Base-by-base conservation (phyloP, 1,140 invertebrate genomes). In the Dreissena rostriformis region DNA sequence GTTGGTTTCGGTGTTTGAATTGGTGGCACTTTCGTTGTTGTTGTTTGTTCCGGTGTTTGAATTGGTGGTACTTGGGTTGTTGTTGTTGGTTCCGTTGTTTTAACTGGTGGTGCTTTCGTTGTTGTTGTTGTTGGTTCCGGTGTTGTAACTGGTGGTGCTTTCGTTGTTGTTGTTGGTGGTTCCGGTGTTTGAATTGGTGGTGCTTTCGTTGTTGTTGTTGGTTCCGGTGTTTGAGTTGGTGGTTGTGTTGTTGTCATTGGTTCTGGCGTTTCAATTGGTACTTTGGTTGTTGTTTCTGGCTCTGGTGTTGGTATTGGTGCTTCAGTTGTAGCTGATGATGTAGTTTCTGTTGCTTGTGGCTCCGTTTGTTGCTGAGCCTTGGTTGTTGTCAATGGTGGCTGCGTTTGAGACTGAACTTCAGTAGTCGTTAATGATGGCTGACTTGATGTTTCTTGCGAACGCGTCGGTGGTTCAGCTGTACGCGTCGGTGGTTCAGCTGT, bases 11-110 rank as follows among this genome's bases (percentile, higher is more conserved):
- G 11, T 61, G 57, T 61, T 11, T 61, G 17, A 2, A 24, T 61
- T 61, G 57, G n/a, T 53, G 65, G n/a, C n/a, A n/a, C 29, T 11
- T 61, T 70, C 17, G 14, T 49, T 55, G 67, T 57, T 28, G 77
- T 39, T 61, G 24, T 79, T 61, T n/a, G 61, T 0, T n/a, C 22
- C 5, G 24, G 22, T 53, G 52, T 74, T 4, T 12, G 39, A 67
- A 52, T 63, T 52, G 26, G 39, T 39, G 39, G n/a, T n/a, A n/a
- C n/a, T n/a, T n/a, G n/a, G n/a, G n/a, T n/a, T n/a, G n/a, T n/a
- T n/a, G n/a, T n/a, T n/a, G n/a, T n/a, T n/a, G n/a, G 4, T 8
- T 39, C 39, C 39, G 39, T 39, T 5, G 39, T 49, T 24, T 26
- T 8, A 19, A 51, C 39, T 67, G 75, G 28, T 39, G 39, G 15